Evolutionary conservation across 2,888 invertebrate genomes (phyloP), one percentile per base, ranked within the genome.

Genomic region (Microchrysa polita): DNA sequence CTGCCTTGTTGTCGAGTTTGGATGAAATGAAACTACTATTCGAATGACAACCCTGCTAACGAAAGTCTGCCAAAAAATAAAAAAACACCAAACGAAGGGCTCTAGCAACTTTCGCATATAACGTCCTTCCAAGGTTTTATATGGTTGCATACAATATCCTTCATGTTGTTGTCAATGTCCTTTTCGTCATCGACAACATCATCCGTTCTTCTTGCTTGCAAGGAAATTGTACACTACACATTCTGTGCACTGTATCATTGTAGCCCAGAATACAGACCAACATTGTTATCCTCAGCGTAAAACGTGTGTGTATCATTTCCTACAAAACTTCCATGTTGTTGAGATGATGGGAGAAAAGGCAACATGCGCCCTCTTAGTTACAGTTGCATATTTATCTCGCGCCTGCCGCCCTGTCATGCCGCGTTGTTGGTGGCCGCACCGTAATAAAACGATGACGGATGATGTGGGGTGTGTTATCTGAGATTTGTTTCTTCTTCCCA

Each of bases 381-480:
- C 59, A 72, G 72, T 72, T 72, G 72, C 60, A 72, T 60, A 72
- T n/a, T n/a, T n/a, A n/a, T 34, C 27, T 34, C 27, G 27, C 27
- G 7, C n/a, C n/a, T n/a, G n/a, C n/a, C n/a, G n/a, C n/a, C n/a
- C n/a, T n/a, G n/a, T n/a, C n/a, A n/a, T n/a, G n/a, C n/a, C n/a
- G n/a, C n/a, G n/a, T n/a, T n/a, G n/a, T n/a, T n/a, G n/a, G n/a
- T n/a, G 27, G 7, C 48, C 48, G 23, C 52, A 55, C n/a, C n/a
- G 48, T 57, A 42, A 44, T 42, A 60, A 60, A 60, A 48, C 44
- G 72, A 75, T 73, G 73, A 71, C 73, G 69, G 57, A 73, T 75
- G 75, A 75, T 73, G 73, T 69, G 75, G 73, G 75, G 69, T 69
- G 69, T 69, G 69, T 55, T 69, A 69, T 69, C 69, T 69, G 75